Conservation (phyloP, 2,888 invertebrate genomes). For the Sphaerophoria rueppellii region DNA sequence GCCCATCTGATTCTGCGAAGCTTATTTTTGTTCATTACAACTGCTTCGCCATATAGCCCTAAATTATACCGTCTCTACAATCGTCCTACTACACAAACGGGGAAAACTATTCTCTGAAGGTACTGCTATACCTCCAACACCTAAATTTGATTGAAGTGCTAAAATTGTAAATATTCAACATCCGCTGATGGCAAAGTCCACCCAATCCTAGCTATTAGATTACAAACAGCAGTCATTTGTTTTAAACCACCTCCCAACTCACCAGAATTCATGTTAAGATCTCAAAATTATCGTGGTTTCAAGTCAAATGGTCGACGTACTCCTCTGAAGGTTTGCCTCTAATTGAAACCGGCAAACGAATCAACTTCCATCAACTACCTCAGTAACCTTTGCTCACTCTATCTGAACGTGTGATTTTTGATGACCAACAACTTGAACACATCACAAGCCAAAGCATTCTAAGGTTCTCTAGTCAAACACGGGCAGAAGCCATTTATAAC, state of each 20-base stretch:
- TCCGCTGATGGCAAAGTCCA: conserved; percentile 5
- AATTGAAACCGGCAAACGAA: conserved; percentile 66
- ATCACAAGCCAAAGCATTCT: conserved; percentile 16
- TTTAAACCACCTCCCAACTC: neutral
- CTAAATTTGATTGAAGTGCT: too few species aligned
- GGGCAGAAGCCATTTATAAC: conserved; percentile 37
- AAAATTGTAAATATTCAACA: too few species aligned
- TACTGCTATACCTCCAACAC: too few species aligned
- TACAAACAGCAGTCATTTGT: neutral
- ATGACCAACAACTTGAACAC: conserved; percentile 62
- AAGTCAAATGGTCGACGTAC: conserved; percentile 18
- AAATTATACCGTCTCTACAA: too few species aligned
- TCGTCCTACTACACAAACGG: too few species aligned
- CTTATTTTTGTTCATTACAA: too few species aligned
- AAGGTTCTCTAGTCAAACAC: conserved; percentile 54
- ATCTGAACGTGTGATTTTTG: conserved; percentile 60
- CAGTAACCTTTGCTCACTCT: neutral
- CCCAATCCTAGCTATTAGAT: neutral
- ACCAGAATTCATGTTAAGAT: neutral
- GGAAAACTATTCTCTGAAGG: too few species aligned
- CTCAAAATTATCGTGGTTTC: conserved; percentile 18
- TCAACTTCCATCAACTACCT: conserved; percentile 21
- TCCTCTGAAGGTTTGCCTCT: conserved; percentile 32
- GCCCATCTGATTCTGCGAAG: too few species aligned
- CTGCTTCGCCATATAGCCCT: too few species aligned